Evolutionary conservation across 2,113 vertebrate genomes (phyloP), one percentile per base, ranked within the genome.

Genomic region (Dipodomys stephensi): DNA sequence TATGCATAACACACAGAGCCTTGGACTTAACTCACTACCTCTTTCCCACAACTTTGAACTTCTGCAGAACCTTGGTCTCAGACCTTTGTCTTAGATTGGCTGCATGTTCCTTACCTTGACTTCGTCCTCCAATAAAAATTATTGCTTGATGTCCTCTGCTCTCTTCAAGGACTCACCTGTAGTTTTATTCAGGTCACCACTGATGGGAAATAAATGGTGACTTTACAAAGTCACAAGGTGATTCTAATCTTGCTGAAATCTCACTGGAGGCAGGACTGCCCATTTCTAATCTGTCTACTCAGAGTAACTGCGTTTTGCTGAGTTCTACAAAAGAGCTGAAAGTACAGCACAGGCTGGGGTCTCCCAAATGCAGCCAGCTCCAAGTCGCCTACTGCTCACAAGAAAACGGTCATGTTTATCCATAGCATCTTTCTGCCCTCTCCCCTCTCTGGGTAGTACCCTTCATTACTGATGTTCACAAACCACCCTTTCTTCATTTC

Each of bases 391-490:
- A 65, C 46, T 71, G 44, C 13, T 80, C 60, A 60, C 1, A 4
- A 73, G 67, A 74, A 69, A 13, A 23, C n/a, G 83, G 28, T 13
- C 62, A 87, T 57, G 20, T 65, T 57, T 72, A 23, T 19, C 44
- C 16, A 18, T 10, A 2, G 1, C 25, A 13, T 85, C 49, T 27
- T 80, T 60, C 72, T 46, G 4, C 27, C 16, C 39, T 53, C 1
- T 15, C 15, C 13, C 65, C 28, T 30, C n/a, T 4, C 44, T 20
- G 62, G n/a, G 86, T 78, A 49, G 39, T 27, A 15, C 10, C 16
- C n/a, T 44, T 30, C 30, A 65, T 18, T 69, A 23, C 46, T 67
- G 76, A 87, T 49, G 80, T 92, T 35, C 44, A 25, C 88, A 92
- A 87, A 71, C 20, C 32, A 88, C 4, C 27, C 11, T n/a, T 79